phyloP scores from a whole-genome alignment of 2,888 invertebrate genomes.

The Leucophora obtusa region DNA sequence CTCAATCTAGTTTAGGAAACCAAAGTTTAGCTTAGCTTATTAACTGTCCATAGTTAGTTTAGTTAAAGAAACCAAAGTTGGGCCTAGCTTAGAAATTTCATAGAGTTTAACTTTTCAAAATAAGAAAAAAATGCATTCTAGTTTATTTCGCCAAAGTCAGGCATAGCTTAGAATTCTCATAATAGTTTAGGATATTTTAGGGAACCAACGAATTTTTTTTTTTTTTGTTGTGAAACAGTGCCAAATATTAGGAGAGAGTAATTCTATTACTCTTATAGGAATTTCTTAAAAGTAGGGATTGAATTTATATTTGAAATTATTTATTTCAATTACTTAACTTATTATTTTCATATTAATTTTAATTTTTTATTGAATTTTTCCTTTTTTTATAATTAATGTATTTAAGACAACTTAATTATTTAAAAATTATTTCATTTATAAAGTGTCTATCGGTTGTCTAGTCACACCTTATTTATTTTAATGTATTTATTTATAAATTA shows the following conservation, averaged over 20 bases:
- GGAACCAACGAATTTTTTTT: constrained; percentile 19
- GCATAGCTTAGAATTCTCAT: constrained; percentile 30
- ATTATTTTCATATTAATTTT: constrained; percentile 11
- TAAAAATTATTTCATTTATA: constrained; percentile 37
- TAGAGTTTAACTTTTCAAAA: constrained; percentile 6
- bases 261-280: constrained; percentile 71
- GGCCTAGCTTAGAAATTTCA: background rate
- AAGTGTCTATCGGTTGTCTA: constrained; percentile 69
- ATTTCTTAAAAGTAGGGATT: background rate
- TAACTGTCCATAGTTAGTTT: constrained; percentile 27
- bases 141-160: constrained; percentile 36
- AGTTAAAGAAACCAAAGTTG: background rate
- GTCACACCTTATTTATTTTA: constrained; percentile 56
- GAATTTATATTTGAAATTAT: background rate
- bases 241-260: constrained; percentile 73
- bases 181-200: background rate
- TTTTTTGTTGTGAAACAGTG: constrained; percentile 66
- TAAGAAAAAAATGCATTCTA: constrained; percentile 17
- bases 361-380: constrained; percentile 6
- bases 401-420: constrained; percentile 48
- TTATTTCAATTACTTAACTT: background rate
- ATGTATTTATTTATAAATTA: constrained; percentile 36
- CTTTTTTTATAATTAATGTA: constrained; percentile 35
- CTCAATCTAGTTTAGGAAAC: constrained; percentile 44
- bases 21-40: constrained; percentile 51